These are phyloP conservation scores for Amblyjoppa proteus DNA, from an alignment of 2,888 invertebrate genomes.

Conservation along the genomic window DNA sequence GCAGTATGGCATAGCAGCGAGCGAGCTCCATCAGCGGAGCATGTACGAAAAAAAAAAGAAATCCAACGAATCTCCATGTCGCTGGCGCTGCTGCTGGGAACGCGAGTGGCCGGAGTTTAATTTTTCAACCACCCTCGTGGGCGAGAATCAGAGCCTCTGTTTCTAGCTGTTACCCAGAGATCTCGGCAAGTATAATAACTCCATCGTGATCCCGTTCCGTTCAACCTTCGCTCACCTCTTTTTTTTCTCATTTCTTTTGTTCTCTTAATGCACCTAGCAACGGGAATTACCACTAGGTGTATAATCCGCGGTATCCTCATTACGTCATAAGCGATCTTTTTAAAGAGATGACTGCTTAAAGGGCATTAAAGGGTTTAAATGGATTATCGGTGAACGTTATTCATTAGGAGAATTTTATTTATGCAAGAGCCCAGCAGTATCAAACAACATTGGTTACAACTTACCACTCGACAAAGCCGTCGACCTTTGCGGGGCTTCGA, in stretches of 20 bases:
- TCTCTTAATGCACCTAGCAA: slow-evolving; percentile 18
- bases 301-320: neutral
- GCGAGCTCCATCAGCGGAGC: slow-evolving; percentile 6
- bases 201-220: slow-evolving; percentile 62
- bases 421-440: neutral
- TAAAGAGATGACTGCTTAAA: neutral
- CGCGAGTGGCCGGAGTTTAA: slow-evolving; percentile 68
- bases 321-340: neutral
- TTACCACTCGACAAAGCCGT: neutral
- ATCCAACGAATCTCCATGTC: neutral
- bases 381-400: neutral
- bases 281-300: neutral
- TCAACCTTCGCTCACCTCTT: slow-evolving; percentile 69
- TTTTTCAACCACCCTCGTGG: slow-evolving; percentile 62
- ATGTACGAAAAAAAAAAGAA: slow-evolving; percentile 27
- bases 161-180: neutral
- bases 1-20: slow-evolving; percentile 57
- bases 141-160: slow-evolving; percentile 18
- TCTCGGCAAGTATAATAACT: slow-evolving; percentile 45
- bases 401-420: neutral
- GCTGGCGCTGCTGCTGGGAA: slow-evolving; percentile 35
- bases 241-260: slow-evolving; percentile 62
- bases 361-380: neutral
- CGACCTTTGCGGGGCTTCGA: neutral
- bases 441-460: neutral